phyloP scores from a whole-genome alignment of 2,797 vertebrate genomes.

The Scleropages formosus region DNA sequence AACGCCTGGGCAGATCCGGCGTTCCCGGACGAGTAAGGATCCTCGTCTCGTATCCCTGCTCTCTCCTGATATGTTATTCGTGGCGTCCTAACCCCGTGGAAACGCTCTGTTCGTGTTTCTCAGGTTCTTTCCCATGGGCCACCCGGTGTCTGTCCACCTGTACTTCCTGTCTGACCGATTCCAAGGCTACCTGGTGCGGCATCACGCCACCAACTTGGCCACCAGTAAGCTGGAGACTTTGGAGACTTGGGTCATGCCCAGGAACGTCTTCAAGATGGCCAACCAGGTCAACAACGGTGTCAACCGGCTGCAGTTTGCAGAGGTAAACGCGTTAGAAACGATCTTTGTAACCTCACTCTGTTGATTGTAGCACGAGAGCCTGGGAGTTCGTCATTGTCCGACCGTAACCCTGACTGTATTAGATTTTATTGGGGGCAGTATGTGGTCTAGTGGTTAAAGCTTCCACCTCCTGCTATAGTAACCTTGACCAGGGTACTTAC shows the following conservation, averaged over 20 bases:
- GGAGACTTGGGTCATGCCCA: conserved; percentile 95
- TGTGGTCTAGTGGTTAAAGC: too few species aligned
- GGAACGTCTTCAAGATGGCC: conserved; percentile 86
- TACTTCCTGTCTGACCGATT: conserved; percentile 97
- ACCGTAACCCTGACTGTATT: too few species aligned
- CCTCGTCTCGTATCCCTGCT: conserved; percentile 45
- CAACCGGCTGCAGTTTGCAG: conserved; percentile 86
- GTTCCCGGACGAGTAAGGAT: conserved; percentile 42
- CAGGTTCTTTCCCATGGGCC: conserved; percentile 94
- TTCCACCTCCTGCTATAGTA: too few species aligned
- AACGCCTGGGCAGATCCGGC: conserved; percentile 15
- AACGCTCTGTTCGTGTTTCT: conserved; percentile 34
- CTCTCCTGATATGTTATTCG: conserved; percentile 26
- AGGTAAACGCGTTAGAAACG: conserved; percentile 69
- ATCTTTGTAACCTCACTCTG: neutral
- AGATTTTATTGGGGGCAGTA: too few species aligned
- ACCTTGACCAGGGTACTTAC: too few species aligned
- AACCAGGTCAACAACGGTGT: conserved; percentile 83
- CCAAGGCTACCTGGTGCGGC: conserved; percentile 91
- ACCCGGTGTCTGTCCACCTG: conserved; percentile 88
- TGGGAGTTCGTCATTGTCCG: neutral
- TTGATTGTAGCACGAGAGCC: neutral
- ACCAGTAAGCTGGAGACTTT: conserved; percentile 93
- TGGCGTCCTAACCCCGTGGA: neutral
- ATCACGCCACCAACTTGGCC: conserved; percentile 91